phyloP scores from a whole-genome alignment of 2,113 vertebrate genomes.

The Microtus pennsylvanicus region DNA sequence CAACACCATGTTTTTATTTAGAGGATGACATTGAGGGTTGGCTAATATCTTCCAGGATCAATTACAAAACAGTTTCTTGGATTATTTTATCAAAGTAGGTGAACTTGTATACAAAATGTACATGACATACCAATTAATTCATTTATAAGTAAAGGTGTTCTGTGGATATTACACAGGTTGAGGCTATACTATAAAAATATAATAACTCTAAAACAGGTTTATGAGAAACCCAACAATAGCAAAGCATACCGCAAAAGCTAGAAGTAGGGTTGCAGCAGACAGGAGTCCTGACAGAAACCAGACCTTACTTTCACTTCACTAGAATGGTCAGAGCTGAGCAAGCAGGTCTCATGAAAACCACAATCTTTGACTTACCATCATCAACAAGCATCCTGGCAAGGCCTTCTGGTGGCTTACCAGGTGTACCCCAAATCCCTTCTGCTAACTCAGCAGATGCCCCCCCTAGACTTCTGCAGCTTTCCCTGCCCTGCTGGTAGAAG shows the following conservation, averaged over 20 bases:
- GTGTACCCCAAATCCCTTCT: too few species aligned
- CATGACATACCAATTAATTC: background rate
- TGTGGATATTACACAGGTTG: background rate
- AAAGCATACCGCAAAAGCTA: background rate
- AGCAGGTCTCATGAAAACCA: too few species aligned
- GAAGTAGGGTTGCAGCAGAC: too few species aligned
- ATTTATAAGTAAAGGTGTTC: background rate
- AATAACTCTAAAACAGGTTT: background rate
- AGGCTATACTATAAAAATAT: background rate
- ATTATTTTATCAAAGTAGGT: background rate
- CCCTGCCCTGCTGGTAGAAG: too few species aligned
- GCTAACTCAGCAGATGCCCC: too few species aligned
- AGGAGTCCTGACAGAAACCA: too few species aligned
- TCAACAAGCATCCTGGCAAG: too few species aligned
- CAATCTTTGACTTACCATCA: too few species aligned
- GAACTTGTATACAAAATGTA: background rate
- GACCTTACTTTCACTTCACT: too few species aligned
- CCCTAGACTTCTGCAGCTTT: too few species aligned
- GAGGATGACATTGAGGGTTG: background rate
- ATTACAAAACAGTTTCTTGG: background rate
- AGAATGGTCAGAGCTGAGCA: too few species aligned
- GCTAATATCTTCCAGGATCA: background rate
- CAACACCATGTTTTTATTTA: constrained; percentile 1
- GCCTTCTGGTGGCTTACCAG: too few species aligned
- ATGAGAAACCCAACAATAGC: background rate